Conservation (phyloP, 2,888 invertebrate genomes). For the Gonocerus acuteangulatus region DNA sequence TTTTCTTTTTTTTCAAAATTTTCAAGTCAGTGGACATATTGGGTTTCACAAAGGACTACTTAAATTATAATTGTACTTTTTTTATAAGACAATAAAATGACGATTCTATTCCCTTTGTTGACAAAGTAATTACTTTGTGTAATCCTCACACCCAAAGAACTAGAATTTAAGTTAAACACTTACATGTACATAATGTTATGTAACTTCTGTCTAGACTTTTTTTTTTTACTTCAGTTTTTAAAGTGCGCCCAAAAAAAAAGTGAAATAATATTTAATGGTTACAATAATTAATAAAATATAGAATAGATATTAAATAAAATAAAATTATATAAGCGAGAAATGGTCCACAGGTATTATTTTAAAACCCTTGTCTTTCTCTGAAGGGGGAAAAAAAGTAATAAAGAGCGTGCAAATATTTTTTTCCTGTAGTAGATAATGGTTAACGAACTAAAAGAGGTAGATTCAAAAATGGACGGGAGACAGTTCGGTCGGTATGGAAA, state of each 20-base stretch:
- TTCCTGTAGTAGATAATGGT: constrained; percentile 19
- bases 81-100: constrained; percentile 12
- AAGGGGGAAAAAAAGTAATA: constrained; percentile 4
- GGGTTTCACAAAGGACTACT: too few species aligned
- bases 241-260: constrained; percentile 33
- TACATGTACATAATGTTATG: background rate
- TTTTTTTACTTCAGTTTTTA: constrained; percentile 19
- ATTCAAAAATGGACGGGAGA: constrained; percentile 37
- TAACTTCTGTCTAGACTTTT: background rate
- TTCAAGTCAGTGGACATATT: too few species aligned
- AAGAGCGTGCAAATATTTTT: background rate
- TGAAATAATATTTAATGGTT: constrained; percentile 18
- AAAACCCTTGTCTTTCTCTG: constrained; percentile 21
- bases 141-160: constrained; percentile 22
- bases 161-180: background rate
- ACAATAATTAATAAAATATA: constrained; percentile 22
- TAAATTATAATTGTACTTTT: constrained; percentile 15
- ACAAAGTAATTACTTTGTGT: constrained; percentile 9
- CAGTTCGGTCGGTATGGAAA: constrained; percentile 22
- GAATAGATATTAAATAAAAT: constrained; percentile 18
- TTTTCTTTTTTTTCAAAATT: too few species aligned
- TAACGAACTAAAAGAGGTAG: constrained; percentile 34
- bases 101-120: background rate
- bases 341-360: constrained; percentile 12
- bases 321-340: constrained; percentile 12